Conservation (phyloP, 2,113 vertebrate species). For the Elaphurus davidianus region DNA sequence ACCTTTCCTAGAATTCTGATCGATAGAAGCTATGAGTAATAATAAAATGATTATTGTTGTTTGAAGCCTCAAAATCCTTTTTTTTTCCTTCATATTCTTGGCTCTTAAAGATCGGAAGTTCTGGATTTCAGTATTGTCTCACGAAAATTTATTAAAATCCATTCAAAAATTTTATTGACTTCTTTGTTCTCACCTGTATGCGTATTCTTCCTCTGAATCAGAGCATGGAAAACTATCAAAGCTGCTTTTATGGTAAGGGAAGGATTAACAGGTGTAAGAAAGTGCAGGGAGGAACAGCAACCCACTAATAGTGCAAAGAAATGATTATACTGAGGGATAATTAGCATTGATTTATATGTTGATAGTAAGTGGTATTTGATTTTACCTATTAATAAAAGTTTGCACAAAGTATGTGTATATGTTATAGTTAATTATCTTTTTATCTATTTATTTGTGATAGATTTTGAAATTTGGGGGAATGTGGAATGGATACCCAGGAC, state of each 20-base stretch:
- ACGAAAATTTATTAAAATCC: neutral
- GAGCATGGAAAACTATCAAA: neutral
- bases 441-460: neutral
- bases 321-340: neutral
- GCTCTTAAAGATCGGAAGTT: neutral
- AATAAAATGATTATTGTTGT: neutral
- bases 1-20: neutral
- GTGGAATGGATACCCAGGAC: neutral
- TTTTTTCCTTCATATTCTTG: neutral
- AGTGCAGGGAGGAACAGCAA: neutral
- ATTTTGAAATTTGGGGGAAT: neutral
- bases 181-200: neutral
- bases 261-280: neutral
- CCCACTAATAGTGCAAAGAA: neutral
- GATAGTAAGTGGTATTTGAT: neutral
- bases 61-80: neutral
- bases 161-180: neutral
- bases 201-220: neutral
- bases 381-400: constrained; percentile 2
- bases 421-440: neutral
- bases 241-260: neutral
- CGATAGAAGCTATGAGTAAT: neutral
- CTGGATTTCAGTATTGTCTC: neutral
- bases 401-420: neutral
- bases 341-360: neutral